Conservation (phyloP, 2,797 vertebrate species). For the Gymnocypris eckloni region DNA sequence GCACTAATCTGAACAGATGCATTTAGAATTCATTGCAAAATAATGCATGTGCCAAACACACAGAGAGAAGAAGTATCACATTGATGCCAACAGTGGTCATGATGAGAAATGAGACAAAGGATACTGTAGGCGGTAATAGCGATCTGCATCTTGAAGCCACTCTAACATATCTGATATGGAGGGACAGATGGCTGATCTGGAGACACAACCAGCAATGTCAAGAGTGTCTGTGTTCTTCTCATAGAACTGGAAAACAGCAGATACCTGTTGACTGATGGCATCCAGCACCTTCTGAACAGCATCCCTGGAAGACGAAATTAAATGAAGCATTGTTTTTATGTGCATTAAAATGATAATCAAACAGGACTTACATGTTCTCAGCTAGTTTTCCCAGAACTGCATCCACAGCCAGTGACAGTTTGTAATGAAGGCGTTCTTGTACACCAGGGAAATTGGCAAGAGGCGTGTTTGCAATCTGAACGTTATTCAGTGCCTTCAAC, state of each 20-base stretch:
- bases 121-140: slow-evolving; percentile 87
- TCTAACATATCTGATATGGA: slow-evolving; percentile 88
- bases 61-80: background rate
- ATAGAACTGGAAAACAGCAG: slow-evolving; percentile 75
- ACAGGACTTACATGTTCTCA: slow-evolving; percentile 80
- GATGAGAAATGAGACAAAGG: slow-evolving; percentile 66
- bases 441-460: slow-evolving; percentile 79
- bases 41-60: background rate
- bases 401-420: slow-evolving; percentile 80
- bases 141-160: slow-evolving; percentile 88
- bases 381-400: slow-evolving; percentile 73
- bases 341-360: too few species aligned
- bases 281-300: slow-evolving; percentile 80
- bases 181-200: slow-evolving; percentile 74
- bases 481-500: slow-evolving; percentile 72
- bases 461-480: slow-evolving; percentile 73
- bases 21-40: slow-evolving; percentile 63
- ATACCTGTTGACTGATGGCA: slow-evolving; percentile 75
- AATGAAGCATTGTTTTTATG: background rate
- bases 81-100: background rate
- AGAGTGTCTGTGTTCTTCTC: slow-evolving; percentile 72
- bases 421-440: slow-evolving; percentile 76
- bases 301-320: slow-evolving; percentile 67
- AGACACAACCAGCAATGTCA: slow-evolving; percentile 65
- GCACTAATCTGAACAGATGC: slow-evolving; percentile 76